Conservation (phyloP, 2,888 invertebrate genomes). For the Drosophila mercatorum region DNA sequence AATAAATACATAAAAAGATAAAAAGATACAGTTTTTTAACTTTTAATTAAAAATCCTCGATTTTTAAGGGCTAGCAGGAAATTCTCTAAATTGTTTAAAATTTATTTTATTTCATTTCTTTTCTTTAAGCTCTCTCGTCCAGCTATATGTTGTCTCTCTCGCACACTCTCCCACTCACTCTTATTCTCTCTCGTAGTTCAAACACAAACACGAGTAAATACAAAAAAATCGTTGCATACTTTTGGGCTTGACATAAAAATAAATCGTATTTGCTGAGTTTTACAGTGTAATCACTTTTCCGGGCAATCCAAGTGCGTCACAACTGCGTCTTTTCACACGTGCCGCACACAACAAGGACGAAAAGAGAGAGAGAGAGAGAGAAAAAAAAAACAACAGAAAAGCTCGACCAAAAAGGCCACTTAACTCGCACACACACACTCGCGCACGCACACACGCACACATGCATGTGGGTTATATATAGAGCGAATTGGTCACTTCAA, state of each 20-base stretch:
- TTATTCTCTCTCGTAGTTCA: background rate
- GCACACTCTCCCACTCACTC: background rate
- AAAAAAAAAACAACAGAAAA: background rate
- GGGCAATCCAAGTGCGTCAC: slow-evolving; percentile 26
- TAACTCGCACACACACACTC: slow-evolving; percentile 44
- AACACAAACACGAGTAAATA: background rate
- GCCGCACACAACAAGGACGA: slow-evolving; percentile 31
- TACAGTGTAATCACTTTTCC: slow-evolving; percentile 35
- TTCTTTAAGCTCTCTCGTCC: no score
- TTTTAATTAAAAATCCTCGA: no score
- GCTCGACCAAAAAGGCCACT: slow-evolving; percentile 59
- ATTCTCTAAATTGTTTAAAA: background rate
- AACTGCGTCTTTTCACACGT: slow-evolving; percentile 70
- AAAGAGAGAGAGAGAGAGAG: background rate
- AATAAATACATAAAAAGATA: no score
- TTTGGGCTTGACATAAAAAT: slow-evolving; percentile 42
- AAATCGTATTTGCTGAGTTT: slow-evolving; percentile 17
- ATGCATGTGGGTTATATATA: slow-evolving; percentile 23
- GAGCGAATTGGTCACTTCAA: slow-evolving; percentile 62
- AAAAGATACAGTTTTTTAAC: no score
- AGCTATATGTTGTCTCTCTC: background rate
- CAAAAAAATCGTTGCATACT: slow-evolving; percentile 48
- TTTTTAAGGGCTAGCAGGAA: no score
- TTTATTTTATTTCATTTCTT: background rate
- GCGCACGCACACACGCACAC: slow-evolving; percentile 11